A percentile compares a stretch with the other conserved stretches of the same genome.
Conservation (phyloP, 1,140 invertebrate species). For the Zaprionus vittiger region DNA sequence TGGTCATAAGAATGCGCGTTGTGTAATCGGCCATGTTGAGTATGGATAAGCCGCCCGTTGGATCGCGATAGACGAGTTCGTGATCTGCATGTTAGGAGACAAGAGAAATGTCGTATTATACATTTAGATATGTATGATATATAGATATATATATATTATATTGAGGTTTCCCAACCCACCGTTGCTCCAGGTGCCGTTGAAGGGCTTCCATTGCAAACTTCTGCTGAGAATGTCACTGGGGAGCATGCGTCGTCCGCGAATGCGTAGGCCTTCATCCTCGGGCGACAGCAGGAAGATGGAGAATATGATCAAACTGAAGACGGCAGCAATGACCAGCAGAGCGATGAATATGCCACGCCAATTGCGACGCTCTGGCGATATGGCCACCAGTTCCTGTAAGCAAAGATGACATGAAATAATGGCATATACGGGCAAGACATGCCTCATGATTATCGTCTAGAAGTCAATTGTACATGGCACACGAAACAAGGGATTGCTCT, state of each 20-base stretch:
- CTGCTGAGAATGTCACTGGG: conserved; percentile 88
- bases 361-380: conserved; percentile 92
- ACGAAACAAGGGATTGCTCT: no score
- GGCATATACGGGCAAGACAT: no score
- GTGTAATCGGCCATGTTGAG: conserved; percentile 90
- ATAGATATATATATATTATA: not conserved
- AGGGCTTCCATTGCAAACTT: conserved; percentile 87
- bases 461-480: no score
- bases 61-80: conserved; percentile 89
- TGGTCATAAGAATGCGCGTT: conserved; percentile 89
- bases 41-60: conserved; percentile 89
- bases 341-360: conserved; percentile 96
- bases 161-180: conserved; percentile 85
- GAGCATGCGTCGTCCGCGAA: conserved; percentile 88
- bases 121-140: not conserved
- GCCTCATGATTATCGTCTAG: no score
- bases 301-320: conserved; percentile 93
- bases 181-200: conserved; percentile 93
- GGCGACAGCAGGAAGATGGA: conserved; percentile 94
- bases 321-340: conserved; percentile 93
- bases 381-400: conserved; percentile 90
- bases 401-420: not conserved
- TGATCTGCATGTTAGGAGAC: conserved; percentile 84
- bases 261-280: conserved; percentile 88
- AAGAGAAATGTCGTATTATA: no score